phyloP scores from a whole-genome alignment of 2,113 vertebrate species.

The Tympanuchus pallidicinctus region DNA sequence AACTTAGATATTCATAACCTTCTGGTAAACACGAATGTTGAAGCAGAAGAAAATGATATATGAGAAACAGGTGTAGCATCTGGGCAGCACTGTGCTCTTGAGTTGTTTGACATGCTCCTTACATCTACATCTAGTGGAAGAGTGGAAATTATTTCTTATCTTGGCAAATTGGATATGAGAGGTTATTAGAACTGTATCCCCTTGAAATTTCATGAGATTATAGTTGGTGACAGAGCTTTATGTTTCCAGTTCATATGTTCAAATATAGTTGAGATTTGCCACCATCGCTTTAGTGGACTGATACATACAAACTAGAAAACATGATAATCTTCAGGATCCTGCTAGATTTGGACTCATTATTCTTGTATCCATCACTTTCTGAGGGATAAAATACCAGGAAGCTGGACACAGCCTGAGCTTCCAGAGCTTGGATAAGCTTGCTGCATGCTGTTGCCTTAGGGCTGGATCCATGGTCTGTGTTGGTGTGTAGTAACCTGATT shows the following conservation, averaged over 20 bases:
- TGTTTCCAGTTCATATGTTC: background rate
- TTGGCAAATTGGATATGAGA: conserved; percentile 27
- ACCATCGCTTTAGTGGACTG: background rate
- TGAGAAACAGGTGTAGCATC: conserved; percentile 50
- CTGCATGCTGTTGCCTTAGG: background rate
- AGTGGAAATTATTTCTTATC: conserved; percentile 47
- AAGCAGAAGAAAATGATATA: background rate
- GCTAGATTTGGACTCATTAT: background rate
- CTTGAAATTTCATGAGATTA: conserved; percentile 19
- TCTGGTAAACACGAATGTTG: background rate
- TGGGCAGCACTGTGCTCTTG: background rate
- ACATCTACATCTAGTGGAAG: conserved; percentile 32
- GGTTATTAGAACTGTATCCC: conserved; percentile 26
- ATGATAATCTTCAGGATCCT: background rate
- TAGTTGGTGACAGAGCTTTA: conserved; percentile 3
- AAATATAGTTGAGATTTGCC: background rate
- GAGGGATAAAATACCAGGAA: background rate
- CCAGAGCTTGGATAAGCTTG: background rate
- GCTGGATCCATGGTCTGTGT: background rate
- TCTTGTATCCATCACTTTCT: background rate
- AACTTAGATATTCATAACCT: conserved; percentile 40
- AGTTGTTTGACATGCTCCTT: conserved; percentile 38
- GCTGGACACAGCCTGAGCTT: background rate
- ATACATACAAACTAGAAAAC: background rate
- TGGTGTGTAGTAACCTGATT: background rate